A percentile compares a stretch with the other conserved stretches of the same genome.
These are phyloP conservation scores for Columba livia DNA, from an alignment of 2,113 vertebrate species.

Conservation along the genomic window DNA sequence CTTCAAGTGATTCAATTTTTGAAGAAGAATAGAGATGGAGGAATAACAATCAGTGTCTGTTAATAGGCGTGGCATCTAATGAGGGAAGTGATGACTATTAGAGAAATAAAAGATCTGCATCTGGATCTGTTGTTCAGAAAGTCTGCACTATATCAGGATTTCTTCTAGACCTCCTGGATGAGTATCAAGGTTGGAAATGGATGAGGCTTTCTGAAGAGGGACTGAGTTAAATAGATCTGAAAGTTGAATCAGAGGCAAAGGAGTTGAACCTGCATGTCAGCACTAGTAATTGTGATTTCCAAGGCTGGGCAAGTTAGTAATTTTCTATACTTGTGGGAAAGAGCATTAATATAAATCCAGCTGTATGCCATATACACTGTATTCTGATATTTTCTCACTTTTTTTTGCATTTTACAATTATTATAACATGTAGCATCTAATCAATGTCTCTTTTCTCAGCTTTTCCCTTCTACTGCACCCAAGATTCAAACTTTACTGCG, in stretches of 20 bases:
- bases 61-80: not conserved
- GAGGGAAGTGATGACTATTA: not conserved
- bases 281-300: not conserved
- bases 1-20: not conserved
- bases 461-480: constrained; percentile 77
- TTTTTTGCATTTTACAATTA: not conserved
- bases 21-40: not conserved
- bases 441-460: constrained; percentile 72
- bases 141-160: not conserved
- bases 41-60: not conserved
- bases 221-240: not conserved
- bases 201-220: not conserved
- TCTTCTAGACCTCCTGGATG: not conserved
- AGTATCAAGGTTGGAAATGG: not conserved
- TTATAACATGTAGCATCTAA: not conserved
- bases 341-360: not conserved
- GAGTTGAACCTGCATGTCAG: not conserved
- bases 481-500: constrained; percentile 53
- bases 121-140: not conserved
- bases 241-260: not conserved
- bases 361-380: not conserved
- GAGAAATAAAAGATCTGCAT: not conserved
- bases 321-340: not conserved
- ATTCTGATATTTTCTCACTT: not conserved
- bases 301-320: not conserved